Conservation (phyloP, 2,797 vertebrate species). For the Crenuchus spilurus region DNA sequence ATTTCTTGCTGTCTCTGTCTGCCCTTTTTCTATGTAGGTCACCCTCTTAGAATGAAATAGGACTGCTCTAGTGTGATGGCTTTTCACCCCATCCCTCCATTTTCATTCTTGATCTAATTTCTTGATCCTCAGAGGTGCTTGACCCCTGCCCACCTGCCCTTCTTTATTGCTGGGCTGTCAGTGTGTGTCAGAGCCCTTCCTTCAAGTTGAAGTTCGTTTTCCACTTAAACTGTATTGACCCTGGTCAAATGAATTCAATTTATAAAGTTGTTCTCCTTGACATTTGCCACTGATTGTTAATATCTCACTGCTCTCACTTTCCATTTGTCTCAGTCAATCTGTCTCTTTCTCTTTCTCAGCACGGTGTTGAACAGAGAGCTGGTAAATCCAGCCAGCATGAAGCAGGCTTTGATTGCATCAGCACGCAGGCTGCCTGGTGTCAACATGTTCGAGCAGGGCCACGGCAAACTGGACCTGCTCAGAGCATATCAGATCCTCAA, state of each 20-base stretch:
- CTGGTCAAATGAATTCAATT: neutral
- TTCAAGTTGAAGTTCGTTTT: slow-evolving; percentile 14
- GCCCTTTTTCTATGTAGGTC: slow-evolving; percentile 13
- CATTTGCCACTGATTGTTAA: neutral
- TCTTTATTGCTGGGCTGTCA: neutral
- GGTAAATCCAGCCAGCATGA: slow-evolving; percentile 98
- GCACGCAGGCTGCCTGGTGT: slow-evolving; percentile 95
- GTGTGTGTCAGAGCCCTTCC: neutral
- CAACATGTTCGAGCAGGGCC: slow-evolving; percentile 99
- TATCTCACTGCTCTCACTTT: neutral
- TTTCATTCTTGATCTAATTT: slow-evolving; percentile 20
- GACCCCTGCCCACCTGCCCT: neutral
- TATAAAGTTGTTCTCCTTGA: slow-evolving; percentile 15
- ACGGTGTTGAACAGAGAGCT: slow-evolving; percentile 93
- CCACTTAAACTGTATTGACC: slow-evolving; percentile 5
- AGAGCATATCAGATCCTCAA: slow-evolving; percentile 96
- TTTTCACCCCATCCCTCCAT: slow-evolving; percentile 9
- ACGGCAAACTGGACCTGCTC: slow-evolving; percentile 95
- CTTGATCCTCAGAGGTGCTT: slow-evolving; percentile 16
- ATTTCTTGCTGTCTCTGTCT: neutral
- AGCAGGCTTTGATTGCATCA: slow-evolving; percentile 96
- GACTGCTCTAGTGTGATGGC: neutral
- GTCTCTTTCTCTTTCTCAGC: slow-evolving; percentile 67
- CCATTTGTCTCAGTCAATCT: neutral
- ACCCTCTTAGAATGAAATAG: slow-evolving; percentile 1